Base-by-base conservation (phyloP, 2,797 vertebrate species). In the Kryptolebias ocellatus region DNA sequence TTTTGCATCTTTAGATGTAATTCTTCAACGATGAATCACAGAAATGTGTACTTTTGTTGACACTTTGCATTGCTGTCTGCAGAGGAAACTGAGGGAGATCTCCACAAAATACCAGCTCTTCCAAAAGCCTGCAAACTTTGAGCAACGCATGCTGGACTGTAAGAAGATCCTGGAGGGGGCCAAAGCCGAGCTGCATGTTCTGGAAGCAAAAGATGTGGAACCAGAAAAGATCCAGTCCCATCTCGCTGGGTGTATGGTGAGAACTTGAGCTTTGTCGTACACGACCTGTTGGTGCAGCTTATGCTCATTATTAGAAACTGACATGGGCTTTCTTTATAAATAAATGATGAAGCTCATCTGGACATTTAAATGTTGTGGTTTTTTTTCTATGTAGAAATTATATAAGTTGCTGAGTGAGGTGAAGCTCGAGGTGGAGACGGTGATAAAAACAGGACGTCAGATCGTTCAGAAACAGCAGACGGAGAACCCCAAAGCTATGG, bases 401-500 rank as follows among this genome's bases (percentile, higher is more conserved):
- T 99, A 99, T 78, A 98, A 99, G 92, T 92, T 96, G 54, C 90
- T 99, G 72, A 99, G 98, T 82, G 98, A 99, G 78, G 97, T 99
- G 78, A 99, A 99, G 81, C 92, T 99, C 49, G 98, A 99, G 85
- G 95, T 99, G 76, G 98, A 99, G 90, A 99, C 98, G 0, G 98
- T 99, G 60, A 99, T 99, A 86, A 99, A 99, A 89, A 98, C 97
- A 2, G 98, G 98, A 67, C 93, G 98, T 9, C 97, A 99, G 87
- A 99, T 99, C 71, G 98, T 99, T 58, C 97, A 98, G 92, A 99
- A 99, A 74, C 98, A 99, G 69, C 98, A 99, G 85, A 98, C 96
- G 0, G 98, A 99, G 83, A 98, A 98, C 80, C 98, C 98, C 3
- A 98, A 97, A 70, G 91, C 90, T 16, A 98, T 99, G 97, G 98